Percentiles rank a stretch among this genome's conserved stretches.
Conservation (phyloP, 2,888 invertebrate species). For the Agrochola lota region DNA sequence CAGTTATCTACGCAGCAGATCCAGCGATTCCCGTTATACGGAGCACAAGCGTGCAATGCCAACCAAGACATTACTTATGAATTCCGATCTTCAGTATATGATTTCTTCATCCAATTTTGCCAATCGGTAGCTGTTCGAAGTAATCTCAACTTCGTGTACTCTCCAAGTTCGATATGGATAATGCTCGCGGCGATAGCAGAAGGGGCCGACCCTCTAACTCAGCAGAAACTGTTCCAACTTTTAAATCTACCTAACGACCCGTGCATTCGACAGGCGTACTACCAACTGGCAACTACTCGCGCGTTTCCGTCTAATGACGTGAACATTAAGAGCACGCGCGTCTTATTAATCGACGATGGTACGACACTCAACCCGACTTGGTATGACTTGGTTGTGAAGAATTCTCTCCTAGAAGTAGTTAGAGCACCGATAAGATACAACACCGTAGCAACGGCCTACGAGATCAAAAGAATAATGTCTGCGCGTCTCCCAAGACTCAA, state of each 20-base stretch:
- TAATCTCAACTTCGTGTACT: constrained; percentile 47
- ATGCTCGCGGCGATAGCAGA: constrained; percentile 61
- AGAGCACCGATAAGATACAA: constrained; percentile 55
- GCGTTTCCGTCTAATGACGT: constrained; percentile 45
- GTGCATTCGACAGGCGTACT: constrained; percentile 60
- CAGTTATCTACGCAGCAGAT: constrained; percentile 34
- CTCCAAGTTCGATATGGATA: constrained; percentile 54
- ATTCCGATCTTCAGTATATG: constrained; percentile 34
- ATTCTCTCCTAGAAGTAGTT: constrained; percentile 49
- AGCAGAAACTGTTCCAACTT: constrained; percentile 59
- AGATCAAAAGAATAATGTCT: constrained; percentile 47
- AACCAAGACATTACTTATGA: constrained; percentile 17
- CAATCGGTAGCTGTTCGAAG: constrained; percentile 16
- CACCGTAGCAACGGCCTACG: constrained; percentile 34
- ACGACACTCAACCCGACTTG: constrained; percentile 57
- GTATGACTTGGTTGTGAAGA: constrained; percentile 52
- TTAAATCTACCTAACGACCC: constrained; percentile 62
- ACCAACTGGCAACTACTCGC: constrained; percentile 52
- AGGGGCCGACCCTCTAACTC: constrained; percentile 48
- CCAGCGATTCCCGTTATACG: neutral
- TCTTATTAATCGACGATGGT: constrained; percentile 63
- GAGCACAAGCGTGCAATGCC: constrained; percentile 3
- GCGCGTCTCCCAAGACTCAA: constrained; percentile 45
- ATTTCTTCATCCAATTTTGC: constrained; percentile 13
- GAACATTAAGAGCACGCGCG: constrained; percentile 52